Percentiles rank a stretch among this genome's conserved stretches.
Evolutionary conservation across 2,888 invertebrate genomes (phyloP).

Genomic region (Trachelus stipa): DNA sequence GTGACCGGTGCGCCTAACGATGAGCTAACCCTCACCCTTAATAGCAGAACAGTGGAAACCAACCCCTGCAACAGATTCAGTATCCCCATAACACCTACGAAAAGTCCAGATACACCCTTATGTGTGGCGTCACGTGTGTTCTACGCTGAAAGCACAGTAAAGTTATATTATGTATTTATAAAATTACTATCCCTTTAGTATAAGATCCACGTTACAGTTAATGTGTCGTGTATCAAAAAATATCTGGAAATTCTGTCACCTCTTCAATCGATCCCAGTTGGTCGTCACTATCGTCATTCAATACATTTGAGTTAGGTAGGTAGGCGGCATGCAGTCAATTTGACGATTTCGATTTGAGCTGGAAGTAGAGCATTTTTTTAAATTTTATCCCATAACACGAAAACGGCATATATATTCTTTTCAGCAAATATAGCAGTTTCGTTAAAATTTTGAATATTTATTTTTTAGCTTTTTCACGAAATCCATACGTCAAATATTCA

Average conservation of each 20-base stretch:
- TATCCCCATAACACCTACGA: neutral
- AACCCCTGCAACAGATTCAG: neutral
- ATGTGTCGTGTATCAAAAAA: neutral
- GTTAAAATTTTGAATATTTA: too few species aligned
- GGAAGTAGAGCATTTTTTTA: too few species aligned
- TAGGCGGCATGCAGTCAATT: too few species aligned
- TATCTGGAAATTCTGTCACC: neutral
- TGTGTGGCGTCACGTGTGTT: neutral
- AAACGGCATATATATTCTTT: too few species aligned
- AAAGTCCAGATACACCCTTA: neutral
- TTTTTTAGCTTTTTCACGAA: too few species aligned
- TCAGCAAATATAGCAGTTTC: too few species aligned
- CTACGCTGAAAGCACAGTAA: neutral
- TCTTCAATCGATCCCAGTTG: neutral
- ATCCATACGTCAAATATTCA: too few species aligned
- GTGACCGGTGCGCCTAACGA: conserved; percentile 66
- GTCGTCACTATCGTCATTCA: too few species aligned
- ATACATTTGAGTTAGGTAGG: too few species aligned
- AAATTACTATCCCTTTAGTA: neutral
- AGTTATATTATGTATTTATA: neutral
- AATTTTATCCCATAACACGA: too few species aligned
- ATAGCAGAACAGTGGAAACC: neutral
- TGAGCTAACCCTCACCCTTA: conserved; percentile 22
- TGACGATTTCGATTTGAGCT: too few species aligned
- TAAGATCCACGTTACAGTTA: neutral